phyloP scores from a whole-genome alignment of 1,140 invertebrate species.

The Zaprionus davidi region DNA sequence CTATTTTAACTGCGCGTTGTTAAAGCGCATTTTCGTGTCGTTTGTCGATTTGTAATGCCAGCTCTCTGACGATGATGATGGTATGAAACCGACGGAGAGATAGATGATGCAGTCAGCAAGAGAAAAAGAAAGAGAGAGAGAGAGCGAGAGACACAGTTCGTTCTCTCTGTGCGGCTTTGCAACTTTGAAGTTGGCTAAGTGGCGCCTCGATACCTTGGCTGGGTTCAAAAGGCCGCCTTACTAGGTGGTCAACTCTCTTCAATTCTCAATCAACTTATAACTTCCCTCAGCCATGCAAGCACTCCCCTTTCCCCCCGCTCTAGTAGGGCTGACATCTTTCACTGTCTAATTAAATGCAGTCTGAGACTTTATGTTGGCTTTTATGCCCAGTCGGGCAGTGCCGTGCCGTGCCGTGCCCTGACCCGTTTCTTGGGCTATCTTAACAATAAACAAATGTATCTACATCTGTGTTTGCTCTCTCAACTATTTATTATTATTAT shows the following conservation, averaged over 20 bases:
- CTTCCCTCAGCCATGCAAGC: not conserved
- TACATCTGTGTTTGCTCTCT: conserved; percentile 42
- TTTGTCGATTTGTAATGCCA: conserved; percentile 83
- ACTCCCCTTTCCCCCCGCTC: not conserved
- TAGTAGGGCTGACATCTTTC: conserved; percentile 29
- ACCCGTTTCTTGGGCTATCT: conserved; percentile 48
- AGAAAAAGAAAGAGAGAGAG: conserved; percentile 29
- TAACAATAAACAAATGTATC: conserved; percentile 61
- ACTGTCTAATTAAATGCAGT: conserved; percentile 74
- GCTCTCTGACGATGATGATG: conserved; percentile 51
- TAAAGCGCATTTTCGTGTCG: conserved; percentile 84
- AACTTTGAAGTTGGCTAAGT: conserved; percentile 77
- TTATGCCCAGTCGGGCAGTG: conserved; percentile 40
- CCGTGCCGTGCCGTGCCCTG: conserved; percentile 18
- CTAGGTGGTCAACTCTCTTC: conserved; percentile 58
- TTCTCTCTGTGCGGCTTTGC: conserved; percentile 41
- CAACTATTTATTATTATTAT: conserved; percentile 50
- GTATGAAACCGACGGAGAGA: conserved; percentile 25
- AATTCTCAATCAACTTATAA: conserved; percentile 21
- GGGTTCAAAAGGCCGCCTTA: conserved; percentile 70
- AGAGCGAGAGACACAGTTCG: not conserved
- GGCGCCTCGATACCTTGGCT: conserved; percentile 60
- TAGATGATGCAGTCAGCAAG: conserved; percentile 4
- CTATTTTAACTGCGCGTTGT: conserved; percentile 82
- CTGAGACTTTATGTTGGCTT: conserved; percentile 73